Percentiles rank a stretch among this genome's conserved stretches.
phyloP scores from a whole-genome alignment of 2,797 vertebrate genomes.

The Oophaga sylvatica region DNA sequence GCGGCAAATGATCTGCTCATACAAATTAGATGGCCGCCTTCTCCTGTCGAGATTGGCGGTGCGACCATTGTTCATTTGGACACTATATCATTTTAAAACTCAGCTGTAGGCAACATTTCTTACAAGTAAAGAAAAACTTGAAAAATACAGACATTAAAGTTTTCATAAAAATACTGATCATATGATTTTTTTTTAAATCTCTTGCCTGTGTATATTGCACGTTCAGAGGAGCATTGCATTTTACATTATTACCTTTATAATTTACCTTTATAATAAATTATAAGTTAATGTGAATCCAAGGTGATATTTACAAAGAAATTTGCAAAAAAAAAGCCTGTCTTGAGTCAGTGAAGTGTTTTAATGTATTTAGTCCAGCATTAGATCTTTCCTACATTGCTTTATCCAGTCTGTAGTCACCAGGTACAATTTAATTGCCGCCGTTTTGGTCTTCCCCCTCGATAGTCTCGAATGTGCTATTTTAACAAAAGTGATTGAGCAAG shows the following conservation, averaged over 20 bases:
- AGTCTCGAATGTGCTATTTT: slow-evolving; percentile 75
- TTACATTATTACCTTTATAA: neutral
- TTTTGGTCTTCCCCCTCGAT: slow-evolving; percentile 63
- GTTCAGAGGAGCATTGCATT: neutral
- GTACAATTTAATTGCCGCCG: slow-evolving; percentile 12
- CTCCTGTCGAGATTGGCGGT: too few relatives aligned
- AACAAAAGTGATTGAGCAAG: slow-evolving; percentile 70
- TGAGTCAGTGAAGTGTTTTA: neutral
- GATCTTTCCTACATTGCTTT: neutral
- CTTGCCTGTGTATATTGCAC: too few relatives aligned
- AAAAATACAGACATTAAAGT: too few relatives aligned
- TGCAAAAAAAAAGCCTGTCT: neutral
- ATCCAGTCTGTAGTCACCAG: neutral
- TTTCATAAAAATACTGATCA: too few relatives aligned
- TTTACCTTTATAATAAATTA: neutral
- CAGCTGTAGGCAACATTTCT: too few relatives aligned
- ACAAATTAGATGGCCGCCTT: too few relatives aligned
- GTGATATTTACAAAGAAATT: neutral
- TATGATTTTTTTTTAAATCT: too few relatives aligned
- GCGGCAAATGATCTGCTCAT: too few relatives aligned
- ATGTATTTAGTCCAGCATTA: neutral
- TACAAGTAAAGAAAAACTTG: too few relatives aligned
- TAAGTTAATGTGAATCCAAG: neutral
- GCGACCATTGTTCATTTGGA: too few relatives aligned
- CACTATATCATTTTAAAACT: too few relatives aligned